A percentile compares a stretch with the other conserved stretches of the same genome.
These are phyloP conservation scores for Melinaea menophilus DNA, from an alignment of 2,888 invertebrate genomes.

Conservation along the genomic window DNA sequence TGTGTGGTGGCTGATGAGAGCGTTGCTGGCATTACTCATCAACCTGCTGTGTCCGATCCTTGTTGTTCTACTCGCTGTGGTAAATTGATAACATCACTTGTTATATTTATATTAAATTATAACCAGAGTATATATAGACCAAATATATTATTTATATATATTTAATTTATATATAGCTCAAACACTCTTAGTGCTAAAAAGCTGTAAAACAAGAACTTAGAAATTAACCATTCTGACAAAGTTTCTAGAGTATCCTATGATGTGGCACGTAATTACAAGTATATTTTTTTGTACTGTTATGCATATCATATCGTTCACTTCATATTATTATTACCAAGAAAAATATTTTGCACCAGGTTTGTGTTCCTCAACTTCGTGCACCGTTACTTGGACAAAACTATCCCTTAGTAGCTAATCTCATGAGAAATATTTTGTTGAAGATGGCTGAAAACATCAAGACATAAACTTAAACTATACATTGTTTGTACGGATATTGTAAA, in stretches of 20 bases:
- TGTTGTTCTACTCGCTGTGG: conserved; percentile 63
- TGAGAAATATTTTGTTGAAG: conserved; percentile 54
- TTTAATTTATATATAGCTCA: no score
- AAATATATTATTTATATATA: no score
- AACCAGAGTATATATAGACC: no score
- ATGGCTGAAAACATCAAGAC: conserved; percentile 58
- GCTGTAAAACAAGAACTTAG: no score
- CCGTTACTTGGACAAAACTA: conserved; percentile 66
- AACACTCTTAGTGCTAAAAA: no score
- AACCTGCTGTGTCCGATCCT: conserved; percentile 61
- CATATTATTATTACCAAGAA: not conserved
- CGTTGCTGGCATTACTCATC: conserved; percentile 53
- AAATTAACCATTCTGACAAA: no score
- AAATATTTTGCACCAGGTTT: conserved; percentile 44
- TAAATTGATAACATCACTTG: conserved; percentile 29
- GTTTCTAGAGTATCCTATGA: no score
- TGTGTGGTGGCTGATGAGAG: conserved; percentile 65
- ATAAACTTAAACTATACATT: conserved; percentile 13
- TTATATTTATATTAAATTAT: no score
- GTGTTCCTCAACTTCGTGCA: conserved; percentile 62
- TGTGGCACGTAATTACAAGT: no score
- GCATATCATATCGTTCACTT: not conserved
- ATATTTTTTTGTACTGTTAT: not conserved
- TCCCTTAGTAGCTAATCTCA: conserved; percentile 51
- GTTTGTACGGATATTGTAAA: not conserved